Base-by-base conservation (phyloP, 2,888 invertebrate species). In the Meghimatium bilineatum region DNA sequence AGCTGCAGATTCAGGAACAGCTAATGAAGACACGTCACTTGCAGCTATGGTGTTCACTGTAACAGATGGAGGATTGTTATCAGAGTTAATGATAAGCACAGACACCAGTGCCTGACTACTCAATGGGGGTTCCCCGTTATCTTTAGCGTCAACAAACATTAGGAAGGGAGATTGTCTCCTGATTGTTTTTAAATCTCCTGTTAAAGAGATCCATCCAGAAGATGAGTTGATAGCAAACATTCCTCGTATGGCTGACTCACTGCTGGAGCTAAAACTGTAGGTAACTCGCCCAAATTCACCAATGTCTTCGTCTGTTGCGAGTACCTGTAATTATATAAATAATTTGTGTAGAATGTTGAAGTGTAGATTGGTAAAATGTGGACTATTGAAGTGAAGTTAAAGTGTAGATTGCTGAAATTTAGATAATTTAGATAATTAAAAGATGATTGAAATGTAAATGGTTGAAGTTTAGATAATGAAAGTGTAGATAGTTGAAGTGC, bases 51-150 rank as follows among this genome's bases (percentile, higher is more conserved):
- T 86, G 74, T 86, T 87, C 52, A 88, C 85, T 26, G 49, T 77
- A 17, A 89, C 86, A 36, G 97, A 95, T 0, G 98, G 98, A 10
- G 98, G 97, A 93, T 98, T 97, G 93, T 98, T 98, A 93, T 98
- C 98, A 94, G 97, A 97, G 82, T 93, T 93, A 90, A 97, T 97
- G 17, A 98, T 96, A 20, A 79, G 77, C 32, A 89, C 82, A 34
- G 84, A 84, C 20, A 89, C 88, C 17, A 87, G 81, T 0, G 87
- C 85, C 75, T 88, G 87, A 60, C 87, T 80, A 77, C 84, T 85
- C 49, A 85, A 78, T 0, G 88, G 86, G 1, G 87, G 86, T 10
- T 79, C 79, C 0, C 88, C 89, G 26, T 86, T 83, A 66, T 89
- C 89, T 1, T 75, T 63, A 29, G 88, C 88, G 36, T 85, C 87